Conservation (phyloP, 2,797 vertebrate species). For the Amblyopsis hoosieri region DNA sequence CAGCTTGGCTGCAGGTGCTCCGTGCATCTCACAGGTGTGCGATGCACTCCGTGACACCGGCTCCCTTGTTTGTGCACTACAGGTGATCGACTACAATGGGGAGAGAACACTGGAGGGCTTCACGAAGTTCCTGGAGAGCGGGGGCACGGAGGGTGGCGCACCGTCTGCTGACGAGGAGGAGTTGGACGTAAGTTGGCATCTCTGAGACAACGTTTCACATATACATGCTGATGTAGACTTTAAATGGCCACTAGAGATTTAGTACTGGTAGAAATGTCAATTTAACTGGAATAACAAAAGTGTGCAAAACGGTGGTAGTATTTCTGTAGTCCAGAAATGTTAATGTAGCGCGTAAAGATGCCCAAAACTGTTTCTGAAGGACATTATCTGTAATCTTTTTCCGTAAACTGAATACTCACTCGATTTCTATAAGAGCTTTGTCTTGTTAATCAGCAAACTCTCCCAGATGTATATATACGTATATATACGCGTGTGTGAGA, state of each 20-base stretch:
- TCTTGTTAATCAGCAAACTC: no score
- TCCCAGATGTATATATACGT: no score
- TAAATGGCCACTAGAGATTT: no score
- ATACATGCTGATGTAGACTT: no score
- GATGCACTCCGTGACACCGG: no score
- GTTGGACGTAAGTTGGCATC: slow-evolving; percentile 61
- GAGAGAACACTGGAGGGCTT: slow-evolving; percentile 96
- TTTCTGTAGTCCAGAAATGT: not conserved
- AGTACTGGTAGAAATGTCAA: no score
- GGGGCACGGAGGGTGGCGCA: slow-evolving; percentile 91
- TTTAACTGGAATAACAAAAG: not conserved
- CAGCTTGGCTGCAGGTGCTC: no score
- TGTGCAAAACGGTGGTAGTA: not conserved
- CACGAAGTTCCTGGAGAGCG: slow-evolving; percentile 94
- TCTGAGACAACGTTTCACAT: not conserved
- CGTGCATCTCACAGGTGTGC: no score
- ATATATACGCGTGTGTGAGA: no score
- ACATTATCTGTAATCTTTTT: not conserved
- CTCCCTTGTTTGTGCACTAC: slow-evolving; percentile 10
- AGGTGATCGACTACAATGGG: slow-evolving; percentile 96
- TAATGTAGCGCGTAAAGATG: slow-evolving; percentile 3
- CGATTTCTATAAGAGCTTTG: slow-evolving; percentile 2
- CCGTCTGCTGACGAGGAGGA: slow-evolving; percentile 80
- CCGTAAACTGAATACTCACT: slow-evolving; percentile 33
- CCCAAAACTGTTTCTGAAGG: slow-evolving; percentile 15